Evolutionary conservation across 37 sponge, comb jelly and placozoan genomes (phyloP).

Genomic region (Oopsacas minuta): DNA sequence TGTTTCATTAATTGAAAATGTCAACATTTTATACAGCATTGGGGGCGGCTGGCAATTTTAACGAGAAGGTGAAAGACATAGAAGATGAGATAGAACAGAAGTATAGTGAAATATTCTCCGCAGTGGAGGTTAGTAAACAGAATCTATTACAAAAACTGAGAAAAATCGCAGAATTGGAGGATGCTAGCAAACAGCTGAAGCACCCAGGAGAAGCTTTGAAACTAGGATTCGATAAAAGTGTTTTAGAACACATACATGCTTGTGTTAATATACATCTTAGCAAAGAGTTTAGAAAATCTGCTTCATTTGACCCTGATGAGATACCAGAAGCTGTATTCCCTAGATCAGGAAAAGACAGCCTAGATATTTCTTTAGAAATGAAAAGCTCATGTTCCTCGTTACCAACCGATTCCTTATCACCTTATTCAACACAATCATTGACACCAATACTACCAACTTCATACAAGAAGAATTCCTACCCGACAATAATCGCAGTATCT

Average conservation of each 20-base stretch:
- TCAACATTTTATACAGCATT: background rate
- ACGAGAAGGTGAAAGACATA: background rate
- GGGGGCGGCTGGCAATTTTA: background rate
- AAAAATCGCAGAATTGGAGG: background rate
- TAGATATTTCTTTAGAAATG: background rate
- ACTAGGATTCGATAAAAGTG: background rate
- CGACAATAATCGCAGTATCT: background rate
- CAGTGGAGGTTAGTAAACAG: conserved; percentile 4
- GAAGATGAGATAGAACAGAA: background rate
- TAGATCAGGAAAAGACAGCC: background rate
- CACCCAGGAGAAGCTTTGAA: background rate
- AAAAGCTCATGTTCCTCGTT: background rate
- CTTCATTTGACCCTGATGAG: background rate
- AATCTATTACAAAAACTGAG: background rate
- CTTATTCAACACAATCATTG: background rate
- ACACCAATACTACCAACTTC: background rate
- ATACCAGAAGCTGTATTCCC: background rate
- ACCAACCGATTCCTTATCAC: background rate
- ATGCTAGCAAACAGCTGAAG: background rate
- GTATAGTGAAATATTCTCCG: background rate
- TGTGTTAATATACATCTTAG: conserved; percentile 4
- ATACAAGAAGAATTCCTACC: background rate
- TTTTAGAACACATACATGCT: background rate
- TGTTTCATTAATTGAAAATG: background rate
- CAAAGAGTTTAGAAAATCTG: background rate